These are phyloP conservation scores for Eudemis profundana DNA, from an alignment of 2,888 invertebrate species.

Conservation along the genomic window DNA sequence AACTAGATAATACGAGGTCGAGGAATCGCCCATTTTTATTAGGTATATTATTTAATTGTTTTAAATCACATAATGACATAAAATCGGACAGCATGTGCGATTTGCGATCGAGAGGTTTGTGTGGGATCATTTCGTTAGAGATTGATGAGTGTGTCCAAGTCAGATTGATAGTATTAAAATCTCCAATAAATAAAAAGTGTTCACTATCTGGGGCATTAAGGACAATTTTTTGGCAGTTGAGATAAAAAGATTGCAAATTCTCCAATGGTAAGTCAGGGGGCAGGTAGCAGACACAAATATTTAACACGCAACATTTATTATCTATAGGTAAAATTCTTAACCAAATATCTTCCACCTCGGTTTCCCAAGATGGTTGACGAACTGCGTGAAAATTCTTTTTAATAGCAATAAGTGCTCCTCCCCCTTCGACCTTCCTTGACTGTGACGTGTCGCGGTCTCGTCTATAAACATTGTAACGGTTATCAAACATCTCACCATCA, in stretches of 20 bases:
- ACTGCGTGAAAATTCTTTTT: not conserved
- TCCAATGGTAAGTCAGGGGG: not conserved
- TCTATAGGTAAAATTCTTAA: not conserved
- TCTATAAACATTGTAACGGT: slow-evolving; percentile 10
- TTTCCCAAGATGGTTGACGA: not conserved
- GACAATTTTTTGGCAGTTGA: not conserved
- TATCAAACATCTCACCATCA: slow-evolving; percentile 1
- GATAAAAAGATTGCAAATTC: not conserved
- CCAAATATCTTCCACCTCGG: slow-evolving; percentile 4
- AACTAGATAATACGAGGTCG: not conserved
- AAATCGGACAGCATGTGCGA: not conserved
- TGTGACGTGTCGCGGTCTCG: not conserved
- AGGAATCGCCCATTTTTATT: slow-evolving; percentile 1
- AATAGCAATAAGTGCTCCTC: slow-evolving; percentile 5
- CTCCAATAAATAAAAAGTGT: no score
- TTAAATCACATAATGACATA: not conserved
- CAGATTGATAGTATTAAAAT: slow-evolving; percentile 2
- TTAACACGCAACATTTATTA: not conserved
- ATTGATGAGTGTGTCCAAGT: not conserved
- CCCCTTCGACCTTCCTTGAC: not conserved
- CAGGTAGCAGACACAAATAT: no score
- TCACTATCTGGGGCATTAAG: not conserved
- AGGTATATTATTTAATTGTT: slow-evolving; percentile 7
- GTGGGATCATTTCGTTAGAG: not conserved
- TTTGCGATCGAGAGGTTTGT: no score